phyloP scores from a whole-genome alignment of 2,113 vertebrate species.

The Grus americana region DNA sequence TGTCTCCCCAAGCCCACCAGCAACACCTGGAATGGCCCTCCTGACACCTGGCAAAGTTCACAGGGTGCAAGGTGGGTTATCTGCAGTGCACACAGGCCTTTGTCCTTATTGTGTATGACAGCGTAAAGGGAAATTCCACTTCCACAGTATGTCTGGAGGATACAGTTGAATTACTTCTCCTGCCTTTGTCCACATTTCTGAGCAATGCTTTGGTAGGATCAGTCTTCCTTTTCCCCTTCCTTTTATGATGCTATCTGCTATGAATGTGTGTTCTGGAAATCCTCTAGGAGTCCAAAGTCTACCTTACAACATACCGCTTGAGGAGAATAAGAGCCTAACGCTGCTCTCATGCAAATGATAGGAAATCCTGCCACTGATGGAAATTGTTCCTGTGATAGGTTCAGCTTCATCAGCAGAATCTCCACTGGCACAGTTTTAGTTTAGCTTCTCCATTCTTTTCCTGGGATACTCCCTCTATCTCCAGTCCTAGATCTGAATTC shows the following conservation, averaged over 20 bases:
- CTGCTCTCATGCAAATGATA: background rate
- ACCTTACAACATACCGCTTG: background rate
- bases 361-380: constrained; percentile 60
- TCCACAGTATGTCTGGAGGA: background rate
- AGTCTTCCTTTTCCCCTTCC: constrained; percentile 40
- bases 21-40: background rate
- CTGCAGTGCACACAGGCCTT: background rate
- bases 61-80: background rate
- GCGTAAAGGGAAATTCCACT: constrained; percentile 2
- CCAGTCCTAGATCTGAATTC: background rate
- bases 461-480: background rate
- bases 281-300: background rate
- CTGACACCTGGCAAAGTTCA: background rate
- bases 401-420: background rate
- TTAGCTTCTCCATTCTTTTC: background rate
- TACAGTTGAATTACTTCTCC: background rate
- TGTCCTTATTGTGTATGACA: background rate
- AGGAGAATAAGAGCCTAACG: background rate
- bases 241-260: background rate
- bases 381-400: background rate
- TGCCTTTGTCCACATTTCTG: background rate
- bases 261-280: background rate
- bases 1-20: background rate
- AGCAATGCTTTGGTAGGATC: background rate
- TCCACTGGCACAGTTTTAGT: background rate